phyloP scores from a whole-genome alignment of 2,888 invertebrate genomes.

The Pteria penguin region DNA sequence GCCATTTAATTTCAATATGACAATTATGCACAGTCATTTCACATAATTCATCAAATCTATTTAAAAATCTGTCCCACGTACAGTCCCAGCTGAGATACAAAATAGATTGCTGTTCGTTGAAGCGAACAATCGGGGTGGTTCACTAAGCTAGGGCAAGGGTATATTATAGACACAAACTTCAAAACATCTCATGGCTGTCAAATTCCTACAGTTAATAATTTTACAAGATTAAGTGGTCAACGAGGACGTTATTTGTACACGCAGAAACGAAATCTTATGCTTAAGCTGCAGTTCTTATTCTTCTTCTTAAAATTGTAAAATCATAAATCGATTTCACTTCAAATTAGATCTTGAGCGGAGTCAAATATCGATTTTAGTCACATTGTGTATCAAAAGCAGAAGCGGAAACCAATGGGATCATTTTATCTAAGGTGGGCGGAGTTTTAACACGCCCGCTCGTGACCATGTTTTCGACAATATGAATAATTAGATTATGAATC shows the following conservation, averaged over 20 bases:
- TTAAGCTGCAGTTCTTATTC: neutral
- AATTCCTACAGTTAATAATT: slow-evolving; percentile 7
- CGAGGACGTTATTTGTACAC: slow-evolving; percentile 17
- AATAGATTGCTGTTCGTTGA: slow-evolving; percentile 20
- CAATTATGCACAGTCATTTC: slow-evolving; percentile 3
- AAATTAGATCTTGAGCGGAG: slow-evolving; percentile 11
- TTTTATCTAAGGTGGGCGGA: slow-evolving; percentile 25
- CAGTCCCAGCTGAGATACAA: neutral
- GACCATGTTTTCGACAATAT: slow-evolving; percentile 13
- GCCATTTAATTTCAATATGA: neutral
- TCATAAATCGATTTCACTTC: slow-evolving; percentile 34
- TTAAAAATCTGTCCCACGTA: slow-evolving; percentile 8
- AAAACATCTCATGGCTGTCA: neutral
- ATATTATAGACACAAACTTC: neutral
- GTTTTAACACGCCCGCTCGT: slow-evolving; percentile 11
- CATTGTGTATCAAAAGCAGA: neutral
- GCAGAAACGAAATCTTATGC: neutral
- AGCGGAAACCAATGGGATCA: slow-evolving; percentile 26
- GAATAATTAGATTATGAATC: slow-evolving; percentile 17
- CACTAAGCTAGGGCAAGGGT: neutral
- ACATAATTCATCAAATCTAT: slow-evolving; percentile 1
- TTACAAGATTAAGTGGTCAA: slow-evolving; percentile 12
- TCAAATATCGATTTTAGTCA: slow-evolving; percentile 7
- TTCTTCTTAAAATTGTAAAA: slow-evolving; percentile 26
- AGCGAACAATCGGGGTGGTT: slow-evolving; percentile 26